phyloP scores from a whole-genome alignment of 2,797 vertebrate genomes.

The Aeoliscus strigatus region DNA sequence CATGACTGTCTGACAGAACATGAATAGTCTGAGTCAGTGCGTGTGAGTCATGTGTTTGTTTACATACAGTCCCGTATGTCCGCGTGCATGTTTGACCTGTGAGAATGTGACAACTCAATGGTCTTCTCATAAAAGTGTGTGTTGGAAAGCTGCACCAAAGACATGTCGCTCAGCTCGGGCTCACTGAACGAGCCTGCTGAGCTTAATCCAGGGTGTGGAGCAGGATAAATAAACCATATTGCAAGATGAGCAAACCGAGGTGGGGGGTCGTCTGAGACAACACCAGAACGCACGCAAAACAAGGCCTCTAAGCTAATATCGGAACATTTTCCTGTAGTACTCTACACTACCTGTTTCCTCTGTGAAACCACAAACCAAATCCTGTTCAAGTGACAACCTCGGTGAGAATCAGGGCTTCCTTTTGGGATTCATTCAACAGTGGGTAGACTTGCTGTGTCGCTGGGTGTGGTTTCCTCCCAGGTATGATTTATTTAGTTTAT shows the following conservation, averaged over 20 bases:
- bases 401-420: not conserved
- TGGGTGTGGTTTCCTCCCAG: conserved; percentile 3
- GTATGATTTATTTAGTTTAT: conserved; percentile 1
- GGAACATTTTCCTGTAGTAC: not conserved
- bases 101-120: conserved; percentile 19
- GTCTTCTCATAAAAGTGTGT: conserved; percentile 15
- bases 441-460: conserved; percentile 15
- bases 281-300: conserved; percentile 6
- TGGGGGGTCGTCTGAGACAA: conserved; percentile 3
- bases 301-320: not conserved
- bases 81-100: conserved; percentile 21
- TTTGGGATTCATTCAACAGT: conserved; percentile 18
- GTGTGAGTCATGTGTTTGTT: conserved; percentile 11
- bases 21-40: conserved; percentile 16
- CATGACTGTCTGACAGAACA: conserved; percentile 22
- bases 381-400: not conserved
- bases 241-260: conserved; percentile 3
- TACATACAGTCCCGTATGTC: conserved; percentile 24
- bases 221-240: not conserved
- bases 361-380: conserved; percentile 2
- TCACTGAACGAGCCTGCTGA: conserved; percentile 7
- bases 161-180: conserved; percentile 19
- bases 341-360: too few relatives aligned
- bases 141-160: conserved; percentile 10
- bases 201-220: conserved; percentile 7